phyloP scores from a whole-genome alignment of 2,113 vertebrate species.

The Gallinago jamesoni region DNA sequence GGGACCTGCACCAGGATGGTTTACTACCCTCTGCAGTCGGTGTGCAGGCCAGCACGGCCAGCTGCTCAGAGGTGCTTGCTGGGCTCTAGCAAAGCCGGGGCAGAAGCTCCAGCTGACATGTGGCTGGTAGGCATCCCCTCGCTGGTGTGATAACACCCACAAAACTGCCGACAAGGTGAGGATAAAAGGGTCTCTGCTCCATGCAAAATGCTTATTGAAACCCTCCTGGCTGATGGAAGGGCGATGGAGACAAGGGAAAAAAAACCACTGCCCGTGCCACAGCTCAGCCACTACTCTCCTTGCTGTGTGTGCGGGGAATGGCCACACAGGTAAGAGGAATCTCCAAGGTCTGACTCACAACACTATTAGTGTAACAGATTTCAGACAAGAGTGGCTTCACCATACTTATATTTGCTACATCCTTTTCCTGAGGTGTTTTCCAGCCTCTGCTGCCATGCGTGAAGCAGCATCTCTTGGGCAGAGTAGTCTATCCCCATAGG shows the following conservation, averaged over 20 bases:
- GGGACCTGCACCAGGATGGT: not conserved
- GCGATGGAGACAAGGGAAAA: fast-evolving
- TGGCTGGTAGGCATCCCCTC: not conserved
- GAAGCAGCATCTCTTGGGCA: not conserved
- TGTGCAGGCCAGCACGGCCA: not conserved
- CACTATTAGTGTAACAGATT: fast-evolving
- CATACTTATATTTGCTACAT: not conserved
- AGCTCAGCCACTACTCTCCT: not conserved
- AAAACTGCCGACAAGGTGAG: not conserved
- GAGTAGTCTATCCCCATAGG: not conserved
- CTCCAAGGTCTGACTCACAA: not conserved
- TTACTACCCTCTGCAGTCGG: not conserved
- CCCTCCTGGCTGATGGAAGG: not conserved
- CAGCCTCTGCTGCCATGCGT: not conserved
- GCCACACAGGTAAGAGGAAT: not conserved
- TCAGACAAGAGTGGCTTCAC: not conserved
- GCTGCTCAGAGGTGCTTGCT: not conserved
- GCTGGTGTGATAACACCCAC: not conserved
- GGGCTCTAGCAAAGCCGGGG: not conserved
- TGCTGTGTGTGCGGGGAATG: fast-evolving
- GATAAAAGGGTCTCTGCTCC: not conserved
- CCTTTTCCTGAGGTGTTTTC: not conserved
- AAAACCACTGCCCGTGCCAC: fast-evolving
- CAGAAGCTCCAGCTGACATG: not conserved
- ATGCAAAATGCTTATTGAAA: not conserved